Evolutionary conservation across 2,113 vertebrate genomes (phyloP).

Genomic region (Catharus fuscescens): DNA sequence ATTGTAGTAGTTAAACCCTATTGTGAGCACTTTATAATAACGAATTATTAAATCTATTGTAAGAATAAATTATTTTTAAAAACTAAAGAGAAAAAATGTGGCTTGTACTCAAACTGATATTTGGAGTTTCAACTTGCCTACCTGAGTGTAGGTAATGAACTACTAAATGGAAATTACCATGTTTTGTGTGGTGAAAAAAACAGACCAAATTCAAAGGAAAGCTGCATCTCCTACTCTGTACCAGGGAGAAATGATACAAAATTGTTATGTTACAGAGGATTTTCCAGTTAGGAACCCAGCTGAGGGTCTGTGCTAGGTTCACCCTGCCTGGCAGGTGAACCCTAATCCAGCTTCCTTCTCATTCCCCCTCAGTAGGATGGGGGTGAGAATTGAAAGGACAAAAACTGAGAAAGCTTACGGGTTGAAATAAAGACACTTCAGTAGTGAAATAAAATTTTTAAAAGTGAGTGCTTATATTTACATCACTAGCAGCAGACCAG

Average conservation of each 20-base stretch:
- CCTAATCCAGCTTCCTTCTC: not conserved
- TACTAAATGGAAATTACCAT: not conserved
- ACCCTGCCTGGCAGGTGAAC: not conserved
- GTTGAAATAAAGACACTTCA: not conserved
- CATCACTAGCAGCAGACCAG: not conserved
- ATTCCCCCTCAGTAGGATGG: fast-evolving
- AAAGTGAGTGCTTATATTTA: fast-evolving
- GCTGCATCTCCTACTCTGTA: not conserved
- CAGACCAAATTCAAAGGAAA: not conserved
- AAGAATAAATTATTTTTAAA: not conserved
- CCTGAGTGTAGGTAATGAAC: not conserved
- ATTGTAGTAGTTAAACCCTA: not conserved
- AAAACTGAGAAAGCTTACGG: not conserved
- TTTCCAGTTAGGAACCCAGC: fast-evolving
- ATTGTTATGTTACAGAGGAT: not conserved
- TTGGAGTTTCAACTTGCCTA: not conserved
- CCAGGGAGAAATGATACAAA: too few species aligned
- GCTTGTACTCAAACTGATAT: not conserved
- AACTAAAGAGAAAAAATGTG: not conserved
- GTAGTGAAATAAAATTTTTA: not conserved
- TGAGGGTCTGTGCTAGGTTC: not conserved
- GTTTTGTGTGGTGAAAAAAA: not conserved
- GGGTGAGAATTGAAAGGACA: not conserved
- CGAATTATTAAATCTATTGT: not conserved
- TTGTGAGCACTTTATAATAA: not conserved